Conservation (phyloP, 2,888 invertebrate species). For the Hirtodrosophila confusa region DNA sequence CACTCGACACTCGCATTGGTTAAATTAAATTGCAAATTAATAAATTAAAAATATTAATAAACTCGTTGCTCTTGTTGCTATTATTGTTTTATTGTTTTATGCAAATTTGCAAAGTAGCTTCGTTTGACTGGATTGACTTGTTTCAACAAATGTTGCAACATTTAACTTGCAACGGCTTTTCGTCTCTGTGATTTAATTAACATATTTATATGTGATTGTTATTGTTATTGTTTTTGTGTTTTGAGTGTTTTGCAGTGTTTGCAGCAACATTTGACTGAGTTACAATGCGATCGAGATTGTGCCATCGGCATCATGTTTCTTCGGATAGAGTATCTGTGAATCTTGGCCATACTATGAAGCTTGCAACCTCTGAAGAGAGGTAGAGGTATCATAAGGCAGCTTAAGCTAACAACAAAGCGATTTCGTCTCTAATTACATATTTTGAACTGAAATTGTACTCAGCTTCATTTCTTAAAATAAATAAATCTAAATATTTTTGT, state of each 20-base stretch:
- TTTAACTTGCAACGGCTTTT: conserved; percentile 42
- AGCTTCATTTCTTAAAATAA: too few species aligned
- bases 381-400: background rate
- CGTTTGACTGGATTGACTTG: conserved; percentile 29
- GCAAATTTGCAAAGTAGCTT: conserved; percentile 56
- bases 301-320: conserved; percentile 19
- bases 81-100: conserved; percentile 36
- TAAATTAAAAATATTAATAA: conserved; percentile 65
- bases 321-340: background rate
- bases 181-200: conserved; percentile 60
- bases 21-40: conserved; percentile 59
- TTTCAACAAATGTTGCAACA: conserved; percentile 58
- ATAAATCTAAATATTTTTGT: too few species aligned
- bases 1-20: conserved; percentile 8
- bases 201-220: conserved; percentile 30
- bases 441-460: too few species aligned
- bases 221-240: conserved; percentile 21
- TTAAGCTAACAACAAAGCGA: background rate
- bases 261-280: conserved; percentile 33
- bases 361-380: background rate
- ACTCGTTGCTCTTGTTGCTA: conserved; percentile 30
- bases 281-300: conserved; percentile 37
- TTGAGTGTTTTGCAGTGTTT: conserved; percentile 36
- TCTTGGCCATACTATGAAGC: background rate
- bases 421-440: too few species aligned